Evolutionary conservation across 2,113 vertebrate species (phyloP), one percentile per base, ranked within the genome.

Genomic region (Sapajus apella): DNA sequence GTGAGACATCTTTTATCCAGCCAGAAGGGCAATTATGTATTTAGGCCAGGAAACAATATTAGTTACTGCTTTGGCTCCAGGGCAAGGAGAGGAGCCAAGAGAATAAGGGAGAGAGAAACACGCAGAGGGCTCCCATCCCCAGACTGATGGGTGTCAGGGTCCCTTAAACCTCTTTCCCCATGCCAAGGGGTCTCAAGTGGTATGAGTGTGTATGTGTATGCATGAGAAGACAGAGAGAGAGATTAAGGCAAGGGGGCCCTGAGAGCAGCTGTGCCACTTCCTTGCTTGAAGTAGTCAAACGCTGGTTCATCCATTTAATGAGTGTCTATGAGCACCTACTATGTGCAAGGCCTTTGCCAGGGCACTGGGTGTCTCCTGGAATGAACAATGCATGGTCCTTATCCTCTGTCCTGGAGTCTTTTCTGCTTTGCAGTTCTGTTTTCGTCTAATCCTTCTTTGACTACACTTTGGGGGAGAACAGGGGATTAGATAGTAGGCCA

Each of bases 21-120:
- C 98, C 98, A 98, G 99, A 99, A 99, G 98, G 98, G 98, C 98
- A 99, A 99, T 99, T 99, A 99, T 99, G 98, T 99, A 98, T 98
- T 99, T 99, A 99, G 98, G 97, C 98, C 98, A 98, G 98, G 98
- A 98, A 98, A 99, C 99, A 99, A 99, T 99, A 98, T 99, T 98
- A 98, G 98, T 98, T 98, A 98, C 98, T 98, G 98, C 98, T 45
- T 0, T 79, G 70, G 97, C 98, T 97, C 96, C 97, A 97, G 96
- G 98, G 96, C 97, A 95, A 98, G 98, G 97, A 98, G 91, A 94
- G 68, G 90, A 96, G 95, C 97, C 98, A 92, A 94, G 97, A 96
- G 93, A 94, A 91, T 97, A 79, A 58, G 52, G 18, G 64, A 77
- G 47, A 91, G 80, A 85, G 61, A 81, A 43, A 92, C 90, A 18